Percentiles rank a stretch among this genome's conserved stretches.
Evolutionary conservation across 2,113 vertebrate species (phyloP).

Genomic region (Chionis minor): DNA sequence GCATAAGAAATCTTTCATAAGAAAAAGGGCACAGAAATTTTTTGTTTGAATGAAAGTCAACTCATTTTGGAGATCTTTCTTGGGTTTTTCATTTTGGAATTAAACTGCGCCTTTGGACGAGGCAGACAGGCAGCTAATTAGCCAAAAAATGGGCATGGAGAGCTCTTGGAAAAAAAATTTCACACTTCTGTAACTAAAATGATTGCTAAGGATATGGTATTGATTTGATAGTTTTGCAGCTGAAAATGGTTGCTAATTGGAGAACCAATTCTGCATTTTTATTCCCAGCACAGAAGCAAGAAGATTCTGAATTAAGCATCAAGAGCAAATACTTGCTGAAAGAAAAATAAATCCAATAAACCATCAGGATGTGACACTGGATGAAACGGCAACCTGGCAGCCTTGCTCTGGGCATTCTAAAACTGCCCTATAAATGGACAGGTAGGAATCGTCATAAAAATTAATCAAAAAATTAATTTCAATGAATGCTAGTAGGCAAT

Average conservation of each 20-base stretch:
- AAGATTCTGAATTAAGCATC: constrained; percentile 22
- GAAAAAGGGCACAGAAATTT: neutral
- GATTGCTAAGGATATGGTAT: constrained; percentile 51
- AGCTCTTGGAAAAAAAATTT: neutral
- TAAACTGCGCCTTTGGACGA: constrained; percentile 30
- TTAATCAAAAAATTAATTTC: neutral
- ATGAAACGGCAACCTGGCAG: neutral
- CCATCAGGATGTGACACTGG: neutral
- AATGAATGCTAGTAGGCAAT: neutral
- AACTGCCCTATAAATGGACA: neutral
- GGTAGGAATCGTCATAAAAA: neutral
- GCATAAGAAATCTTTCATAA: neutral
- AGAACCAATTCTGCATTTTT: constrained; percentile 12
- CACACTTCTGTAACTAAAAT: constrained; percentile 18
- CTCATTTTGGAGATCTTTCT: neutral
- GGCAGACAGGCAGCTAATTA: constrained; percentile 48
- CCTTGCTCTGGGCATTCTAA: neutral
- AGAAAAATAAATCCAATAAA: constrained; percentile 11
- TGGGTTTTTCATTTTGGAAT: constrained; percentile 21
- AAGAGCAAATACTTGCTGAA: constrained; percentile 24
- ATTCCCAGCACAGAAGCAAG: constrained; percentile 29
- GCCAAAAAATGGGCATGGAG: constrained; percentile 29
- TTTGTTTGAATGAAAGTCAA: neutral
- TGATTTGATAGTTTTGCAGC: constrained; percentile 54
- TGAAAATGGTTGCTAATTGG: constrained; percentile 55